These are phyloP conservation scores for Eupithecia exiguata DNA, from an alignment of 2,888 invertebrate genomes.

Conservation along the genomic window DNA sequence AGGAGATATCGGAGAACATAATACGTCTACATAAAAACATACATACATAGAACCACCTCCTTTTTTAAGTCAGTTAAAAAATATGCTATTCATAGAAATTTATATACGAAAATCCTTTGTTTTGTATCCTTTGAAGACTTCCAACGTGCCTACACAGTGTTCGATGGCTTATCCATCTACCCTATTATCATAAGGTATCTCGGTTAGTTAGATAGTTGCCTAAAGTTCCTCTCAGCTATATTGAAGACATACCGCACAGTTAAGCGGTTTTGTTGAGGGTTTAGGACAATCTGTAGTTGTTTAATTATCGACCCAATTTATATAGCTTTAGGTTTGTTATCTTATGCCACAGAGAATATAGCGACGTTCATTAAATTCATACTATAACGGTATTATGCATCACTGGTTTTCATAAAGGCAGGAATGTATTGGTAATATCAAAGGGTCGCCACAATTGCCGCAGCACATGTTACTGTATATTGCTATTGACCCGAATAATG, in stretches of 20 bases:
- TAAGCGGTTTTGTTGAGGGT: conserved; percentile 24
- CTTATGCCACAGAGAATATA: neutral
- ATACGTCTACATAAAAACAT: no score
- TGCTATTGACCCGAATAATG: conserved; percentile 42
- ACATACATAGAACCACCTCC: no score
- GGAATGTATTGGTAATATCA: neutral
- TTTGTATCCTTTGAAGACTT: no score
- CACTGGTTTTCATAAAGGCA: neutral
- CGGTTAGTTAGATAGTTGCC: conserved; percentile 11
- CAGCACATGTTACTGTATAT: conserved; percentile 31
- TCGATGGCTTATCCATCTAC: conserved; percentile 1
- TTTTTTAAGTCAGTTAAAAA: neutral
- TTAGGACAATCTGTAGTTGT: conserved; percentile 25
- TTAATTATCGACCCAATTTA: conserved; percentile 15
- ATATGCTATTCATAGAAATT: neutral
- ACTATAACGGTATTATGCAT: neutral
- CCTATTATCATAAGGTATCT: conserved; percentile 8
- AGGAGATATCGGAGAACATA: no score
- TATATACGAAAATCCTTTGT: neutral
- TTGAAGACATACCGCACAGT: conserved; percentile 28
- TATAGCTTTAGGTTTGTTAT: neutral
- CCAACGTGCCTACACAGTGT: neutral
- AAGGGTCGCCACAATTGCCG: neutral
- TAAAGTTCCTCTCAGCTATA: conserved; percentile 24
- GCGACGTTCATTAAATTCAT: neutral